Evolutionary conservation across 1,140 invertebrate species (phyloP), one percentile per base, ranked within the genome.

Genomic region (Palaemon carinicauda): DNA sequence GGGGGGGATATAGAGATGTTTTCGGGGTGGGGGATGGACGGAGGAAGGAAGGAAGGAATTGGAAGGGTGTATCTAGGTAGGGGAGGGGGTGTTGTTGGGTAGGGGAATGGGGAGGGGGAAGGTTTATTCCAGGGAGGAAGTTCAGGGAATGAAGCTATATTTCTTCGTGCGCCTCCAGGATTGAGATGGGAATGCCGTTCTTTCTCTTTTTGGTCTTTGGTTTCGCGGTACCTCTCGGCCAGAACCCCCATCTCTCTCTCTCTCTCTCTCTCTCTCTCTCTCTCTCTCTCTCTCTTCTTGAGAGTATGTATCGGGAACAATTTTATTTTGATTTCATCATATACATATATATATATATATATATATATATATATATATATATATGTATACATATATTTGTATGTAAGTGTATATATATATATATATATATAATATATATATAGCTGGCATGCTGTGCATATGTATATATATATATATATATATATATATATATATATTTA

Each of bases 81-180:
- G n/a, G 4, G 65, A 14, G 2, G 65, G 21, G 21, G 3, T 12
- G 21, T 3, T 0, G 65, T 5, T 24, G 65, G 3, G 65, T 3
- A 31, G 9, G 24, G 65, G 0, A 27, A 2, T 19, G 15, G 15
- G 24, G 65, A 21, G 65, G 3, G n/a, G 60, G 60, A 10, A 21
- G 65, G 65, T 24, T 69, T 21, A 24, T 24, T 15, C 24, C 21
- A 31, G 65, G 21, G n/a, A 69, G 83, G 83, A 65, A 50, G 60
- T 53, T 54, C 29, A 60, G 31, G 83, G 78, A 60, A 80, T 80
- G 83, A 86, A 80, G 65, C 82, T 27, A 78, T 84, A 84, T 77
- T 84, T 84, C 82, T 84, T 78, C 52, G 73, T 75, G 73, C 41
- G 73, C 51, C 73, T 53, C 41, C 33, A 53, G 51, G 77, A 54